Evolutionary conservation across 2,797 vertebrate genomes (phyloP), one percentile per base, ranked within the genome.

Genomic region (Syngnathus rostellatus): DNA sequence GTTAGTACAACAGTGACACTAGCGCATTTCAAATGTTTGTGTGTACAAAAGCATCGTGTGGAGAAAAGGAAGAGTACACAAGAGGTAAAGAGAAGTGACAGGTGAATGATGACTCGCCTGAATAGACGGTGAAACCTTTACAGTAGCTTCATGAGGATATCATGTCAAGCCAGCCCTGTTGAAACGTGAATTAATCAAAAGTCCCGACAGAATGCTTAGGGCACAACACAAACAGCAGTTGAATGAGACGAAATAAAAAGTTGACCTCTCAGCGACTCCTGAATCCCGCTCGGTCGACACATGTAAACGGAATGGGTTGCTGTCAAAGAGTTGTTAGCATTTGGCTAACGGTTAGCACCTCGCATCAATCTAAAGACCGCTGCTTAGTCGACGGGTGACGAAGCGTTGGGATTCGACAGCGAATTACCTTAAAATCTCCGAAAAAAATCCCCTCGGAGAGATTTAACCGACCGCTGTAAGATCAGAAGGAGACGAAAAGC

Each of bases 271-370:
- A 64, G 53, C 21, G 19, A 61, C 16, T 46, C 14, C 61, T 54
- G 16, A 64, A 45, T 67, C 62, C 11, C 61, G 37, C 31, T 0
- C 2, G 16, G n/a, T 1, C 31, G 62, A 63, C 72, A 70, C 85
- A 74, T 83, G 85, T 17, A 79, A 58, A 73, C 73, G 58, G 40
- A 62, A 45, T 3, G 40, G 43, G 51, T 46, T 62, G 69, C 68
- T 63, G 65, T 73, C 70, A 73, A 60, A 51, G 50, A 81, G 77
- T 82, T 78, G 76, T 85, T 84, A 87, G 83, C 87, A 79, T 68
- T 70, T n/a, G 17, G 82, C 81, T 85, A 84, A 77, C 68, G 40
- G 19, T 54, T 63, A 75, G 48, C 70, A 65, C 39, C 1, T 6
- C 64, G 12, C 60, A 61, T 46, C 17, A 41, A n/a, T 2, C 8